A percentile compares a stretch with the other conserved stretches of the same genome.
phyloP scores from a whole-genome alignment of 2,888 invertebrate genomes.

The Dryococelus australis region DNA sequence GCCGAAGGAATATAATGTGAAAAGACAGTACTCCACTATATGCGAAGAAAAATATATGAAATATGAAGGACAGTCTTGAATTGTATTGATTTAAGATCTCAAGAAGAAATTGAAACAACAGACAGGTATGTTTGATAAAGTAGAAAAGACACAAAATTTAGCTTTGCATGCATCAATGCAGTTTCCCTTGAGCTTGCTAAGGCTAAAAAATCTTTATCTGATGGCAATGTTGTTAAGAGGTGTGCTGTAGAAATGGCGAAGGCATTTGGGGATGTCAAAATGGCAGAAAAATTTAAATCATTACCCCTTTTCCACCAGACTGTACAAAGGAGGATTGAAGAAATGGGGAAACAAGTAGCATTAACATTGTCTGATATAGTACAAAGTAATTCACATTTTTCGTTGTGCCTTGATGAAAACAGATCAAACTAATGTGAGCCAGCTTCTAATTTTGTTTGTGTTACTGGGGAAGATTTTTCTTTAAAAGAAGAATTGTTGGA shows the following conservation, averaged over 20 bases:
- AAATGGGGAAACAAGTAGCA: constrained; percentile 3
- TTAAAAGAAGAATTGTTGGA: constrained; percentile 30
- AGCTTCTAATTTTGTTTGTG: constrained; percentile 16
- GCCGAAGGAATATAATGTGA: too few relatives aligned
- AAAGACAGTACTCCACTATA: background rate
- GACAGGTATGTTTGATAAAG: background rate
- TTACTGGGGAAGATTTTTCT: constrained; percentile 27
- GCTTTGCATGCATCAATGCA: background rate
- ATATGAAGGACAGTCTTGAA: constrained; percentile 1
- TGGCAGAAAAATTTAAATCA: background rate
- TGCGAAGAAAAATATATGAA: background rate
- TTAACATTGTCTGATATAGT: constrained; percentile 11
- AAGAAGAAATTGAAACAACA: constrained; percentile 6
- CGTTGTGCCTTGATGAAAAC: constrained; percentile 17
- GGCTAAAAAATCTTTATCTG: background rate
- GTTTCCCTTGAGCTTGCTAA: constrained; percentile 24
- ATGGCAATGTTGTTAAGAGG: background rate
- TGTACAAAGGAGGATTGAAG: background rate
- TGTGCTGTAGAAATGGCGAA: constrained; percentile 20
- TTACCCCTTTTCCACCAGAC: background rate
- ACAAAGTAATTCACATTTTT: background rate
- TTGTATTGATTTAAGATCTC: background rate
- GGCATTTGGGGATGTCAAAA: background rate
- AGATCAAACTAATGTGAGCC: constrained; percentile 19
- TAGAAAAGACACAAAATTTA: background rate